Percentiles rank a stretch among this genome's conserved stretches.
Conservation (phyloP, 2,113 vertebrate species). For the Dendropsophus ebraccatus region DNA sequence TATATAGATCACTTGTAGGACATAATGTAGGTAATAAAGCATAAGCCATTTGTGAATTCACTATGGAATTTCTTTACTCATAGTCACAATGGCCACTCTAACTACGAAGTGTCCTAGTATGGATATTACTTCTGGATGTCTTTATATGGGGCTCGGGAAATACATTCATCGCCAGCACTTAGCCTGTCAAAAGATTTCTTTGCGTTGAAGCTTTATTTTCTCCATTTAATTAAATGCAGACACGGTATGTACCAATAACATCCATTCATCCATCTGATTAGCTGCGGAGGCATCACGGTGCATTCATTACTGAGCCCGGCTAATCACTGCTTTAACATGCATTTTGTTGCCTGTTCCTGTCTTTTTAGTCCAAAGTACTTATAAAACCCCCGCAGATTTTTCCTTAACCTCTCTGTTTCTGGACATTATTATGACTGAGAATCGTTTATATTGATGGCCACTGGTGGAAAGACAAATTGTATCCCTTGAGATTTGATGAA, state of each 20-base stretch:
- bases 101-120: neutral
- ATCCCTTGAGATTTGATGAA: too few species aligned
- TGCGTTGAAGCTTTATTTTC: slow-evolving; percentile 15
- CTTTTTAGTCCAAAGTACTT: neutral
- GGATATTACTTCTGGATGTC: neutral
- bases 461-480: too few species aligned
- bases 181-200: slow-evolving; percentile 20
- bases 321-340: slow-evolving; percentile 52
- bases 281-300: neutral
- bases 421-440: neutral
- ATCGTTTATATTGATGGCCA: too few species aligned
- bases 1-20: neutral
- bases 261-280: slow-evolving; percentile 36
- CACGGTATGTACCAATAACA: slow-evolving; percentile 28
- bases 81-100: neutral
- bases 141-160: neutral
- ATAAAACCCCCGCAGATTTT: neutral
- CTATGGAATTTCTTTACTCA: slow-evolving; percentile 2
- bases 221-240: slow-evolving; percentile 25
- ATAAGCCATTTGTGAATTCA: slow-evolving; percentile 6
- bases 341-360: slow-evolving; percentile 14
- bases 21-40: neutral
- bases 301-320: slow-evolving; percentile 33
- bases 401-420: slow-evolving; percentile 6
- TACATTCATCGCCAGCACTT: neutral